These are phyloP conservation scores for Callosobruchus maculatus DNA, from an alignment of 2,888 invertebrate genomes.

Conservation along the genomic window DNA sequence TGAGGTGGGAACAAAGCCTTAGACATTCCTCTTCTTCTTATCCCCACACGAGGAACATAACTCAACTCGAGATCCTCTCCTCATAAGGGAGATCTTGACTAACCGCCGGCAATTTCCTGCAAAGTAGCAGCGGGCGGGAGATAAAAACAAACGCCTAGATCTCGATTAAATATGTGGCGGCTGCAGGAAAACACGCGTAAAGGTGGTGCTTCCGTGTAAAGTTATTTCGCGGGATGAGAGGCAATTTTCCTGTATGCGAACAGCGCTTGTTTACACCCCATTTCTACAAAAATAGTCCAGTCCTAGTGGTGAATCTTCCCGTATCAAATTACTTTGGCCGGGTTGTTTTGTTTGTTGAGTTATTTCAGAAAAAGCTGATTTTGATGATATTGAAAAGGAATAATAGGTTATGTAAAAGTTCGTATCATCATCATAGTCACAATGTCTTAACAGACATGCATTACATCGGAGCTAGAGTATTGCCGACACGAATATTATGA, in stretches of 20 bases:
- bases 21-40: not conserved
- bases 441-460: no score
- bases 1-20: no score
- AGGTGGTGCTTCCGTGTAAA: not conserved
- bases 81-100: not conserved
- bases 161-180: not conserved
- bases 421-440: no score
- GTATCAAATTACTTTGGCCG: no score
- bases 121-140: not conserved
- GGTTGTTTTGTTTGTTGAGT: no score
- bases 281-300: not conserved
- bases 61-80: not conserved
- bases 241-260: not conserved
- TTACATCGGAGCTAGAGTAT: no score
- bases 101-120: not conserved
- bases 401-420: no score
- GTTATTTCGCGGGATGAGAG: not conserved
- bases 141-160: not conserved
- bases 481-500: no score
- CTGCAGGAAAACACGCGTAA: not conserved
- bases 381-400: no score
- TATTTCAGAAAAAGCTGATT: no score
- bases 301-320: no score
- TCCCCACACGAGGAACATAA: not conserved
- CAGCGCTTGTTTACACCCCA: not conserved